Evolutionary conservation across 1,140 invertebrate genomes (phyloP), one percentile per base, ranked within the genome.

Genomic region (Maniola jurtina): DNA sequence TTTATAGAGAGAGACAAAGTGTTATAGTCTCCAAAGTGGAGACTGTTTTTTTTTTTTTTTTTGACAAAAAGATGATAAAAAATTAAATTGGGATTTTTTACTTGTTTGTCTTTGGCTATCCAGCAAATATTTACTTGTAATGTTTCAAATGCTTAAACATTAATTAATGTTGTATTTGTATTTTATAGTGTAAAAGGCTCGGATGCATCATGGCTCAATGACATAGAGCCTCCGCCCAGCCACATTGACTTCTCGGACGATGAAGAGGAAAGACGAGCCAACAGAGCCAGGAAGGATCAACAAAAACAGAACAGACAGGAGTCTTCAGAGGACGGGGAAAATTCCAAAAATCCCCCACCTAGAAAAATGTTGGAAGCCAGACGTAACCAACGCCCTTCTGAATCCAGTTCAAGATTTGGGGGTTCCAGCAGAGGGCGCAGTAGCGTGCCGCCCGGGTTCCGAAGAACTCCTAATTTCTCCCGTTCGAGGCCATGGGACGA

Each of bases 211-310:
- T 97, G 96, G 94, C 93, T 95, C 80, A 92, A 96, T 78, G 95
- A 97, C 79, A 92, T 94, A 52, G 97, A 99, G 84, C 94, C 95
- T 38, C 97, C 97, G 3, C 79, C 90, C 0, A 92, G 92, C 60
- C 93, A 92, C 70, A 61, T 94, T 0, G 96, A 97, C 36, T 98
- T 94, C 92, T 98, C 97, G 0, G 97, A 98, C 81, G 97, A 98
- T 83, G 97, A 98, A 79, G 92, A 95, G 75, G 96, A 98, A 85
- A 89, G 92, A 58, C 83, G 80, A 62, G 92, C 89, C 0, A 91
- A 87, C n/a, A 80, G 72, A 56, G 84, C 86, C 3, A 79, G 77
- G 15, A 91, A 91, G 56, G 83, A 89, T 48, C 68, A 78, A 48
- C 77, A 75, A 9, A 79, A 72, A 64, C 77, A 80, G 45, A 64